Evolutionary conservation across 2,113 vertebrate species (phyloP), one percentile per base, ranked within the genome.

Genomic region (Rhea americana): DNA sequence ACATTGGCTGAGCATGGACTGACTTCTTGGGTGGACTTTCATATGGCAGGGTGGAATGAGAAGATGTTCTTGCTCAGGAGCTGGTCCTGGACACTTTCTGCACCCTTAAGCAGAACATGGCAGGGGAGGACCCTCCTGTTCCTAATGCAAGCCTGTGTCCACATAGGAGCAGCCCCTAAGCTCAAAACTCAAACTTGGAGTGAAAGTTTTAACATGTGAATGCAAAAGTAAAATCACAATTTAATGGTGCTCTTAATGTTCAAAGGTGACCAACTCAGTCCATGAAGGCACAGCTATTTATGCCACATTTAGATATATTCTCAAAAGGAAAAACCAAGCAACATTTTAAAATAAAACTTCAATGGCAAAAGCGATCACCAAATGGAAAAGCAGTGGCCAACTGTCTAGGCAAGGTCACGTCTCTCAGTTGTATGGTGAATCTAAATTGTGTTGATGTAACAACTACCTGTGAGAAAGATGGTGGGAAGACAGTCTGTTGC

Each of bases 91-190:
- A 6, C 8, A 84, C 16, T 50, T 82, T 47, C 47, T 75, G 6
- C 30, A 10, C 59, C 24, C 24, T n/a, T 75, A 51, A 61, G 24
- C 17, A 89, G 21, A 6, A 51, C 9, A 67, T 8, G 8, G 26
- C 53, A 28, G 2, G 4, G 8, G 3, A 61, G 5, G 8, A 45
- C 53, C 26, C 53, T 0, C 0, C 1, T 26, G 5, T 3, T 55
- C 32, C 51, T 32, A 70, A 48, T 3, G 6, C 21, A 73, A 28
- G 11, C 43, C 24, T 43, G 7, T 63, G 28, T 67, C 11, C 26
- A 66, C 22, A 4, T 14, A 21, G 37, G 30, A 65, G 6, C 18
- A 86, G 7, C 5, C 83, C 3, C 28, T 37, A 58, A 85, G 5
- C 16, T 73, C 48, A 61, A 35, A 48, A 22, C 11, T 26, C 7